These are phyloP conservation scores for Magallana nippona DNA, from an alignment of 2,888 invertebrate genomes.

Conservation along the genomic window DNA sequence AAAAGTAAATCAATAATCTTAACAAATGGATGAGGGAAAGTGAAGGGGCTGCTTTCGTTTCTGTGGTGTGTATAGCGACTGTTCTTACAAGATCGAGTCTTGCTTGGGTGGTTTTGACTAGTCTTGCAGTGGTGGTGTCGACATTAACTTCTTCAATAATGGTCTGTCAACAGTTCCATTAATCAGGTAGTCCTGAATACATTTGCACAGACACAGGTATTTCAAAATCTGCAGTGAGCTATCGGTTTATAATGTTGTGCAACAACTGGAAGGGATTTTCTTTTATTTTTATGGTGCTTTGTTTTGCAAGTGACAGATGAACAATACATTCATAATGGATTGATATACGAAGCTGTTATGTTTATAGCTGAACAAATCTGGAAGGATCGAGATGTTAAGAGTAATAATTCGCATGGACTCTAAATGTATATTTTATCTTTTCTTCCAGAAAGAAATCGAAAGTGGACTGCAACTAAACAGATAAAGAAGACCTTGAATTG, in stretches of 20 bases:
- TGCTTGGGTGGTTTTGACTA: neutral
- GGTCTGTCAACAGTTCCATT: constrained; percentile 22
- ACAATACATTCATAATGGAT: neutral
- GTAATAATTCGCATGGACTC: neutral
- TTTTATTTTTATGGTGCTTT: neutral
- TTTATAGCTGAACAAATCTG: neutral
- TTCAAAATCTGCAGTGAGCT: neutral
- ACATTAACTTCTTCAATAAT: neutral
- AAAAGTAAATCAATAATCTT: constrained; percentile 21
- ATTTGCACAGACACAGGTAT: neutral
- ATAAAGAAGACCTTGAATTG: neutral
- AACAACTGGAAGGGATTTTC: constrained; percentile 2
- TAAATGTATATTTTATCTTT: neutral
- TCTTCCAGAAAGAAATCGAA: neutral
- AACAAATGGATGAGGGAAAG: constrained; percentile 18
- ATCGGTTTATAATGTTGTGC: neutral
- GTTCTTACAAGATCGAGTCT: neutral
- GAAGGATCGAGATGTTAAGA: neutral
- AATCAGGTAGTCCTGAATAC: neutral
- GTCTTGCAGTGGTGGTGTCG: neutral
- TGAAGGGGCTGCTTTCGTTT: constrained; percentile 17
- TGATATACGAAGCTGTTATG: neutral
- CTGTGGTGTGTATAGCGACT: neutral
- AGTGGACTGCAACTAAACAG: neutral
- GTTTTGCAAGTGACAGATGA: neutral